Conservation (phyloP, 2,797 vertebrate species). For the Rachycentron canadum region DNA sequence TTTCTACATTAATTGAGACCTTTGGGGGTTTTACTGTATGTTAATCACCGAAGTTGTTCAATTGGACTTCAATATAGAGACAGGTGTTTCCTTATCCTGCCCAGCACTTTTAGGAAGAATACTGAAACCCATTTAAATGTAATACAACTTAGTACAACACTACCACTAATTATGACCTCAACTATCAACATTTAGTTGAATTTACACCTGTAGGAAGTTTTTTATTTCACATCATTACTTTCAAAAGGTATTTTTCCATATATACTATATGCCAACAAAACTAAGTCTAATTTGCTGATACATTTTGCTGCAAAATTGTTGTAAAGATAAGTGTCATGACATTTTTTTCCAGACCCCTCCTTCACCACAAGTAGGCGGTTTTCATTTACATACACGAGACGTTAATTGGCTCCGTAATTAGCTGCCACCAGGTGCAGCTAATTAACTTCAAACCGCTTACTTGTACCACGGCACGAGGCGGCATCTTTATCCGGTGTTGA, state of each 20-base stretch:
- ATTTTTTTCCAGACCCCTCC: background rate
- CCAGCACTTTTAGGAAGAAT: background rate
- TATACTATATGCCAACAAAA: too few species aligned
- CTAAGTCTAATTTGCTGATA: background rate
- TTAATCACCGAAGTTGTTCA: too few species aligned
- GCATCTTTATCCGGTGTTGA: rapidly evolving
- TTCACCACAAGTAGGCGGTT: background rate
- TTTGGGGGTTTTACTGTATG: too few species aligned
- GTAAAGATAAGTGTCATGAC: background rate
- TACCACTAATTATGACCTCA: too few species aligned
- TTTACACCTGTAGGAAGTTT: too few species aligned
- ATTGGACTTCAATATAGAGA: too few species aligned
- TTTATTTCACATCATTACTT: too few species aligned
- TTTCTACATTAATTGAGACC: background rate
- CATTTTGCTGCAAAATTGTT: background rate
- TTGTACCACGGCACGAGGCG: background rate
- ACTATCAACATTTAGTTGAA: too few species aligned
- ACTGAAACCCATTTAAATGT: background rate
- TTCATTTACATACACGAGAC: background rate
- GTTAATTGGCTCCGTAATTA: background rate
- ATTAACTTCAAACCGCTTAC: constrained; percentile 10
- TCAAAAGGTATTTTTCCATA: too few species aligned
- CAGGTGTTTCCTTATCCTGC: too few species aligned
- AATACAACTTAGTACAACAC: background rate
- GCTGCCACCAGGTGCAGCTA: constrained; percentile 42